A percentile compares a stretch with the other conserved stretches of the same genome.
phyloP scores from a whole-genome alignment of 2,113 vertebrate genomes.

The Athene noctua region DNA sequence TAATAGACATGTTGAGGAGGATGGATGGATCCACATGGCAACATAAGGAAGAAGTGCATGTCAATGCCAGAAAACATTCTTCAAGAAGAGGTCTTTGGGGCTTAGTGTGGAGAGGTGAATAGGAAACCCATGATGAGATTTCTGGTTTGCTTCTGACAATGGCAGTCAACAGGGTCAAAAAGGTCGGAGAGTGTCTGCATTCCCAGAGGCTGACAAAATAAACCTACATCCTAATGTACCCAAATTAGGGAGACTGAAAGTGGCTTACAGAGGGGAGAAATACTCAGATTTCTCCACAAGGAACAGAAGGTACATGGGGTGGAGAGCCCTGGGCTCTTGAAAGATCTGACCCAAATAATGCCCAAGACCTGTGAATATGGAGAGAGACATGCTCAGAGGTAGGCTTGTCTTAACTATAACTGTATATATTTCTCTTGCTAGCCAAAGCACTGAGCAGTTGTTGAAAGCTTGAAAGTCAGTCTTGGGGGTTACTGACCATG shows the following conservation, averaged over 20 bases:
- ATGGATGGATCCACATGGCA: background rate
- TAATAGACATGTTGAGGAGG: background rate
- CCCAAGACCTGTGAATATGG: background rate
- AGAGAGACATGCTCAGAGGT: background rate
- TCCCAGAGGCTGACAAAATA: background rate
- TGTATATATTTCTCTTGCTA: background rate
- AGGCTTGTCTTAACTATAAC: background rate
- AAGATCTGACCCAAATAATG: background rate
- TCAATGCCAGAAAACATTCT: background rate
- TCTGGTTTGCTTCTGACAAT: background rate
- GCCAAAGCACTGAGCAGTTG: background rate
- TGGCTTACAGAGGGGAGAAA: background rate
- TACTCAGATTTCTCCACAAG: background rate
- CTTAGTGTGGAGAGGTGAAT: background rate
- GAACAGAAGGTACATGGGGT: background rate
- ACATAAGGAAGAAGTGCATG: background rate
- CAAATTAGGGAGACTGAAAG: background rate
- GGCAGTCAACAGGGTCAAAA: background rate
- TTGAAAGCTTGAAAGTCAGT: background rate
- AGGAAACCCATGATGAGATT: background rate
- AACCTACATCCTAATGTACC: background rate
- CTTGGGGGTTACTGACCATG: background rate
- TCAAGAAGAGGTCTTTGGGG: background rate
- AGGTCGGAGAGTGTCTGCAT: background rate
- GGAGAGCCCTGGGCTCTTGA: background rate